These are phyloP conservation scores for Oreochromis niloticus DNA, from an alignment of 2,113 vertebrate genomes.

Conservation along the genomic window DNA sequence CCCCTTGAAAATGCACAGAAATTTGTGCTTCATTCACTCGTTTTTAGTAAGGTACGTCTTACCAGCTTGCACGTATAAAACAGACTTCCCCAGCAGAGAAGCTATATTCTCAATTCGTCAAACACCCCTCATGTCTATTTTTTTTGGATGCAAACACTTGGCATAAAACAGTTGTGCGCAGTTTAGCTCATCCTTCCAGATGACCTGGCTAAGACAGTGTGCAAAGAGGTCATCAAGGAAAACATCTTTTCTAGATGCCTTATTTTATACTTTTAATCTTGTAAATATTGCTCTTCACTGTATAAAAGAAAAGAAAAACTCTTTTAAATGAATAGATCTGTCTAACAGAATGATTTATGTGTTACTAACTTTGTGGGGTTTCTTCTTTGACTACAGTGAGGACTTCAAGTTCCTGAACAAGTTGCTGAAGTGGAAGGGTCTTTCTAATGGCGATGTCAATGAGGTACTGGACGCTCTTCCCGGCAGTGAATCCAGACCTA, in stretches of 20 bases:
- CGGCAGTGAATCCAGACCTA: not conserved
- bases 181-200: not conserved
- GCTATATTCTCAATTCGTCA: rapidly evolving
- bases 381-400: not conserved
- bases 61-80: not conserved
- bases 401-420: not conserved
- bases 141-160: not conserved
- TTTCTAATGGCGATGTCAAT: not conserved
- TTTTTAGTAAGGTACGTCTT: not conserved
- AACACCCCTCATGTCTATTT: not conserved
- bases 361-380: not conserved
- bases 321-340: not conserved
- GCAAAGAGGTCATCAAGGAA: not conserved
- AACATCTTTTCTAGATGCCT: not conserved
- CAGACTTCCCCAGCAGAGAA: not conserved
- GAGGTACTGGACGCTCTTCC: constrained; percentile 27
- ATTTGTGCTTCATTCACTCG: rapidly evolving
- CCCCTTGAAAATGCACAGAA: not conserved
- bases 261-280: not conserved
- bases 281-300: not conserved
- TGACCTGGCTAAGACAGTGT: not conserved
- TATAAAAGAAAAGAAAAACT: not conserved
- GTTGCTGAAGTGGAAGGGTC: constrained; percentile 42
- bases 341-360: not conserved
- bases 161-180: not conserved